Evolutionary conservation across 2,113 vertebrate genomes (phyloP).

Genomic region (Chiloscyllium plagiosum): DNA sequence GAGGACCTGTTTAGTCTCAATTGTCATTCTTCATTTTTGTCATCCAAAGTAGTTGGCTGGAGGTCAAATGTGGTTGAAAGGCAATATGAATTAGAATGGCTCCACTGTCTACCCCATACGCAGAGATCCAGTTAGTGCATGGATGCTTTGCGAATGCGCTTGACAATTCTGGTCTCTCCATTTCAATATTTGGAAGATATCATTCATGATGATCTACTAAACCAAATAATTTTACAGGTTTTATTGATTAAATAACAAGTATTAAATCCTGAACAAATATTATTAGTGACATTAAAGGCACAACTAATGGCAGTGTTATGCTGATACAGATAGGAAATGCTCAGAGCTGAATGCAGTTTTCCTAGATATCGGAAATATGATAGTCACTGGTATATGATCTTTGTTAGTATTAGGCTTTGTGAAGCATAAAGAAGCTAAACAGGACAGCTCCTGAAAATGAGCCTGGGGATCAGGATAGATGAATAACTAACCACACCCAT

Average conservation of each 20-base stretch:
- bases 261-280: not conserved
- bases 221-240: not conserved
- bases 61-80: constrained; percentile 25
- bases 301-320: not conserved
- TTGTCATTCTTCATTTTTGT: constrained; percentile 33
- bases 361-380: not conserved
- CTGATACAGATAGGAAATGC: not conserved
- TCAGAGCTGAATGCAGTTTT: not conserved
- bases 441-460: not conserved
- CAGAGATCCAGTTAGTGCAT: not conserved
- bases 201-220: not conserved
- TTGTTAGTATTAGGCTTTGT: not conserved
- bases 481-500: not conserved
- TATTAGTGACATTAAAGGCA: not conserved
- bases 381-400: not conserved
- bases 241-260: not conserved
- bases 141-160: not conserved
- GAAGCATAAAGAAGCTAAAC: not conserved
- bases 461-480: not conserved
- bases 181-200: not conserved
- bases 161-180: not conserved
- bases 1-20: constrained; percentile 57
- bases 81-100: constrained; percentile 11
- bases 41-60: not conserved
- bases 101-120: not conserved